These are phyloP conservation scores for Frieseomelitta varia DNA, from an alignment of 1,140 invertebrate genomes.

Conservation along the genomic window DNA sequence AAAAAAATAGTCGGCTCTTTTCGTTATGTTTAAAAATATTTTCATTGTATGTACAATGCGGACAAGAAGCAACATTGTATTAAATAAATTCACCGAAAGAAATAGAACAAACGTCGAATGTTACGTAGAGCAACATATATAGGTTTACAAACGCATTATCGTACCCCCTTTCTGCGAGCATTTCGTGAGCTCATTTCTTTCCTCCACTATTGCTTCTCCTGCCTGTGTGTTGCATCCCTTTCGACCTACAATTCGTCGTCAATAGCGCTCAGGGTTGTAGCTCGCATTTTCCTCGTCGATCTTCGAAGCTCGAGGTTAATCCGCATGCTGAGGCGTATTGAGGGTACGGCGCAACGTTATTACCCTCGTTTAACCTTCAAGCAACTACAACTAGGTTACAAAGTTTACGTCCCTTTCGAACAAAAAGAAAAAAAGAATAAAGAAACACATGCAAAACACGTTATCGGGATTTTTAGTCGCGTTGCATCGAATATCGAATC, in stretches of 20 bases:
- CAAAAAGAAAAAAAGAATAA: background rate
- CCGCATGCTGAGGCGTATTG: slow-evolving; percentile 35
- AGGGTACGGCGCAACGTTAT: slow-evolving; percentile 42
- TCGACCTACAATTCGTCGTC: slow-evolving; percentile 32
- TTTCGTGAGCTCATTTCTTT: background rate
- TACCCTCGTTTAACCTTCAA: slow-evolving; percentile 45
- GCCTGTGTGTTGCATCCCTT: slow-evolving; percentile 4
- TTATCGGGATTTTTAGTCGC: no score
- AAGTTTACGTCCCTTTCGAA: background rate
- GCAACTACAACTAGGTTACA: slow-evolving; percentile 27
- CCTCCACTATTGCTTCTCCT: background rate
- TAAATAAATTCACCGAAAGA: background rate
- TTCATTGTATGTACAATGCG: background rate
- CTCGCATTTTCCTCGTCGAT: slow-evolving; percentile 22
- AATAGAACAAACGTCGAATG: background rate
- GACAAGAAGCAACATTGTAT: background rate
- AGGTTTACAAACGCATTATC: background rate
- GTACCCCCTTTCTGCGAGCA: background rate
- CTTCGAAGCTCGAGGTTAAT: slow-evolving; percentile 31
- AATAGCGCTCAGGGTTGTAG: slow-evolving; percentile 19
- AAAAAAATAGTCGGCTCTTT: background rate
- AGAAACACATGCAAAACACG: background rate
- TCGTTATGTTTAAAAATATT: background rate
- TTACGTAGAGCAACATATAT: background rate
- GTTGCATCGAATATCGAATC: no score